Conservation (phyloP, 2,113 vertebrate species). For the Misgurnus anguillicaudatus region DNA sequence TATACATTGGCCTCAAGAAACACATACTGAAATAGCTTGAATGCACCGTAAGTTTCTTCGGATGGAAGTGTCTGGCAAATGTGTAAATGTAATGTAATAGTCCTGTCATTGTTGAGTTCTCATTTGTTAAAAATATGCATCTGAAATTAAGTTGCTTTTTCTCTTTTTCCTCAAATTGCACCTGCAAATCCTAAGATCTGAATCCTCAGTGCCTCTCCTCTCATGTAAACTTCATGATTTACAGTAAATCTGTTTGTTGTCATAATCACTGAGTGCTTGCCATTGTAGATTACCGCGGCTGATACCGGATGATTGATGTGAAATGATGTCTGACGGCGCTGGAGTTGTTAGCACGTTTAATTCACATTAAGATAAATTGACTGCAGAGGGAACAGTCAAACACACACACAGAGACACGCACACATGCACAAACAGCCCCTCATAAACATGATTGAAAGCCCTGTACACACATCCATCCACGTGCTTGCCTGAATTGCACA, state of each 20-base stretch:
- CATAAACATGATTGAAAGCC: conserved; percentile 57
- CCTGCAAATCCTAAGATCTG: no score
- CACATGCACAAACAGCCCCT: conserved; percentile 39
- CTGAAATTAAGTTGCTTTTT: background rate
- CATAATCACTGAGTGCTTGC: conserved; percentile 11
- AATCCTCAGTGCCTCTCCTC: background rate
- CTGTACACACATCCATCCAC: conserved; percentile 52
- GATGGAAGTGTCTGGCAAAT: no score
- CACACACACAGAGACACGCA: background rate
- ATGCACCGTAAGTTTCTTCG: no score
- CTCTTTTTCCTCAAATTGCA: background rate
- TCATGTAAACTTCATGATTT: conserved; percentile 1
- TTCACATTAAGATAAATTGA: conserved; percentile 56
- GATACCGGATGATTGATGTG: conserved; percentile 42
- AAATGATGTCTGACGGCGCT: conserved; percentile 42
- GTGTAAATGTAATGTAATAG: no score
- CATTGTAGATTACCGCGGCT: conserved; percentile 30
- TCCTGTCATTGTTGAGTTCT: no score
- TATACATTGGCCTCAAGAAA: no score
- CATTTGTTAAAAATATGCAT: no score
- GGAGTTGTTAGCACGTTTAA: conserved; percentile 48
- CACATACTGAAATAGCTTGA: no score
- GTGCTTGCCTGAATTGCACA: conserved; percentile 48
- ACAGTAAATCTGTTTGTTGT: conserved; percentile 29
- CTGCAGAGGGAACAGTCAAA: conserved; percentile 37